These are phyloP conservation scores for Thalpophila matura DNA, from an alignment of 2,888 invertebrate genomes.

Conservation along the genomic window DNA sequence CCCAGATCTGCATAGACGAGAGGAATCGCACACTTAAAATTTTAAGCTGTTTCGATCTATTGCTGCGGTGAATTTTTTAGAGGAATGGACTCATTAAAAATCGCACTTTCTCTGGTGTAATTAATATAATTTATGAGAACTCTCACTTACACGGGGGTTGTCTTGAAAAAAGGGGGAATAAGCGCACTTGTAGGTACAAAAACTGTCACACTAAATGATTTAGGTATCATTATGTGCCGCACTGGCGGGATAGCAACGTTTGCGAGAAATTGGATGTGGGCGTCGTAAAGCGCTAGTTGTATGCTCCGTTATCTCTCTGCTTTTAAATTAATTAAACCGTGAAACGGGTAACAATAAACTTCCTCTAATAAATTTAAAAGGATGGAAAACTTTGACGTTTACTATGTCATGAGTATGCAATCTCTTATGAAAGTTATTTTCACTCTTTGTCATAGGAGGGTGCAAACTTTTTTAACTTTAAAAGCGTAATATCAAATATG, in stretches of 20 bases:
- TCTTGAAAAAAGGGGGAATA: slow-evolving; percentile 37
- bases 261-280: slow-evolving; percentile 65
- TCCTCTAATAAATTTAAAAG: slow-evolving; percentile 39
- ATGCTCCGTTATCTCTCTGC: slow-evolving; percentile 43
- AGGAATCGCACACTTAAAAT: not conserved
- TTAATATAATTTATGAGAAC: slow-evolving; percentile 27
- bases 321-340: slow-evolving; percentile 59
- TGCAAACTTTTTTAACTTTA: slow-evolving; percentile 7
- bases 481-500: slow-evolving; percentile 7
- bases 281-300: slow-evolving; percentile 56
- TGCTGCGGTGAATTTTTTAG: not conserved
- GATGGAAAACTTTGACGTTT: slow-evolving; percentile 2
- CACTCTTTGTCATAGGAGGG: slow-evolving; percentile 2
- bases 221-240: slow-evolving; percentile 56
- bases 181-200: slow-evolving; percentile 48
- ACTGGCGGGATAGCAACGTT: slow-evolving; percentile 51
- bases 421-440: slow-evolving; percentile 10
- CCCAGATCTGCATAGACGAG: not conserved
- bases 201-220: slow-evolving; percentile 64
- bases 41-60: not conserved
- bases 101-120: slow-evolving; percentile 17
- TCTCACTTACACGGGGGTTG: slow-evolving; percentile 36
- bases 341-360: slow-evolving; percentile 43
- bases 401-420: slow-evolving; percentile 26
- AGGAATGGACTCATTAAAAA: slow-evolving; percentile 4